Percentiles rank a stretch among this genome's conserved stretches.
These are phyloP conservation scores for Lucilia cuprina DNA, from an alignment of 1,140 invertebrate species.

Conservation along the genomic window DNA sequence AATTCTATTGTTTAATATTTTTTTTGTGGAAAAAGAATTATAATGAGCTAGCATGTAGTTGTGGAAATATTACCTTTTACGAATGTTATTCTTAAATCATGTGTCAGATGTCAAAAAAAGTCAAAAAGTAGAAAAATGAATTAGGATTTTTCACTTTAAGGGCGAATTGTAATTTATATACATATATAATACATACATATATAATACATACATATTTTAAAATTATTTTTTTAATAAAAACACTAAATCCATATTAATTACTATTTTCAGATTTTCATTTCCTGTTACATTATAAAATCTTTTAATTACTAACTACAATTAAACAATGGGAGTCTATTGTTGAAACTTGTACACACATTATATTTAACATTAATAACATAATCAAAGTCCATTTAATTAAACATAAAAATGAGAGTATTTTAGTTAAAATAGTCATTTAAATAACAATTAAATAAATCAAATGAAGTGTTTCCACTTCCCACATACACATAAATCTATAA, in stretches of 20 bases:
- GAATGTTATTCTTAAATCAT: not conserved
- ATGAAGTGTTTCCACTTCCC: not conserved
- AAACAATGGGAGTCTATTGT: not conserved
- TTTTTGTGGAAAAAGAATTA: not conserved
- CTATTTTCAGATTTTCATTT: no score
- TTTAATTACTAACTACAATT: not conserved
- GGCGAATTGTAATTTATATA: no score
- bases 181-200: no score
- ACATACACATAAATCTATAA: not conserved
- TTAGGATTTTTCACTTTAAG: no score
- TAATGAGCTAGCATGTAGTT: no score
- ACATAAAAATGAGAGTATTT: not conserved
- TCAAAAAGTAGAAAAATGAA: no score
- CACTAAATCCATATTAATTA: no score
- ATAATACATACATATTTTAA: no score
- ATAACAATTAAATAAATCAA: not conserved
- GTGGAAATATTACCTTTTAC: not conserved
- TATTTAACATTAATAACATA: not conserved
- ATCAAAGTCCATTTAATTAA: not conserved
- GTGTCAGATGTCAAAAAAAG: not conserved
- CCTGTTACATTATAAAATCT: no score
- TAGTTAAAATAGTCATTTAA: not conserved
- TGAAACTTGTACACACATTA: not conserved
- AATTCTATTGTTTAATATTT: not conserved
- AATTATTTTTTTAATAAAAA: no score